Evolutionary conservation across 1,140 invertebrate genomes (phyloP).

Genomic region (Drosophila rhopaloa): DNA sequence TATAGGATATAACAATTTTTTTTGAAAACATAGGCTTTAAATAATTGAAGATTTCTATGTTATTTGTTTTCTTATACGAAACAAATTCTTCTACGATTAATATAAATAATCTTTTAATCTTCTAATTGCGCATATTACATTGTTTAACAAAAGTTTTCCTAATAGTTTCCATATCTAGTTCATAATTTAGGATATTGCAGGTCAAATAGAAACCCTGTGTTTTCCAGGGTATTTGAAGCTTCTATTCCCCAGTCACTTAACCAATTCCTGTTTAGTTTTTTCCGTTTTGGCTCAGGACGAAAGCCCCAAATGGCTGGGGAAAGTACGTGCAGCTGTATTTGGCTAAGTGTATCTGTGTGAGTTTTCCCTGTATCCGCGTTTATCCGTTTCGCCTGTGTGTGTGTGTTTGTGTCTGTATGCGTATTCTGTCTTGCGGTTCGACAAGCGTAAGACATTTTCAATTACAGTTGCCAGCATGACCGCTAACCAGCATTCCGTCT

Average conservation of each 20-base stretch:
- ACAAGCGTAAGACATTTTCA: conserved; percentile 83
- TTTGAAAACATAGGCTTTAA: no score
- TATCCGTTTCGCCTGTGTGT: conserved; percentile 19
- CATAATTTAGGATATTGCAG: no score
- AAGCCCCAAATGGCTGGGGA: conserved; percentile 33
- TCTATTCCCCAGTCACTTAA: conserved; percentile 7
- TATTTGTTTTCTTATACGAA: no score
- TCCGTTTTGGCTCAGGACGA: conserved; percentile 49
- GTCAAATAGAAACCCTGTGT: no score
- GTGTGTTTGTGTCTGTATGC: conserved; percentile 29
- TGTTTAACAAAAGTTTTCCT: no score
- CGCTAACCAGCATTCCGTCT: conserved; percentile 55
- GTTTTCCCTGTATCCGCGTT: conserved; percentile 26
- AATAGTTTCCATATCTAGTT: no score
- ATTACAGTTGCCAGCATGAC: conserved; percentile 73
- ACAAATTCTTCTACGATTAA: no score
- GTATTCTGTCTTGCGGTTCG: conserved; percentile 74
- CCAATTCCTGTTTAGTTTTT: conserved; percentile 3
- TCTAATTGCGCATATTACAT: no score
- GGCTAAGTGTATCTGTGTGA: conserved; percentile 18
- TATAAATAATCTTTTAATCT: no score
- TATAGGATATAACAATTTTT: no score
- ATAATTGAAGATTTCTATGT: no score
- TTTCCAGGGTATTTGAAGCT: background rate
- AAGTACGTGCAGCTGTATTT: conserved; percentile 30